phyloP scores from a whole-genome alignment of 2,888 invertebrate species.

The Steromphala cineraria region DNA sequence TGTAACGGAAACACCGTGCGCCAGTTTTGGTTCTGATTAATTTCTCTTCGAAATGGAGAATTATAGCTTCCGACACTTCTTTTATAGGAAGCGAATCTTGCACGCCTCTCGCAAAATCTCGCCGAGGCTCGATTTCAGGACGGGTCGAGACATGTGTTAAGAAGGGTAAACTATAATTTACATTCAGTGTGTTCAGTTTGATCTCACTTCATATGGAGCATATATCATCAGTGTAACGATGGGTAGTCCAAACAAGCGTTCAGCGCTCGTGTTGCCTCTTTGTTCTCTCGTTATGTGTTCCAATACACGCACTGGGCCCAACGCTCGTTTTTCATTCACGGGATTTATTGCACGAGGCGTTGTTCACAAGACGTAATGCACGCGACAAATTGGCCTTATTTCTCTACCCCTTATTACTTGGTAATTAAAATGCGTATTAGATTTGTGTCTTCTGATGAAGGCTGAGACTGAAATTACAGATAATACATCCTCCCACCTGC shows the following conservation, averaged over 20 bases:
- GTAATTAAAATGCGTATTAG: not conserved
- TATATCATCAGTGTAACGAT: slow-evolving; percentile 1
- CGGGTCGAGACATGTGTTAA: not conserved
- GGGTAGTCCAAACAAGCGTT: too few species aligned
- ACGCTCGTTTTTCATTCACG: not conserved
- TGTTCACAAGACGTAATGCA: not conserved
- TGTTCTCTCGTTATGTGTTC: not conserved
- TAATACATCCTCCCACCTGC: not conserved
- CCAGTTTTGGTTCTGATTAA: not conserved
- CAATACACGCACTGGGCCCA: not conserved
- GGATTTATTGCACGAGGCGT: not conserved
- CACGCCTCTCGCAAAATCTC: too few species aligned
- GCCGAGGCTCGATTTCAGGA: not conserved
- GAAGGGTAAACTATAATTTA: not conserved
- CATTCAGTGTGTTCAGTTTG: not conserved
- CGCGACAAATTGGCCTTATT: not conserved
- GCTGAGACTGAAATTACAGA: not conserved
- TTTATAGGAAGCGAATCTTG: not conserved
- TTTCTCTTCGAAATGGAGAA: not conserved
- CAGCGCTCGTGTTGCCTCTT: not conserved
- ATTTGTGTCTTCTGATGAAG: not conserved
- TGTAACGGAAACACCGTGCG: not conserved
- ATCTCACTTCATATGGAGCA: not conserved
- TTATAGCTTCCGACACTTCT: not conserved
- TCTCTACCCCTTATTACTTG: not conserved